Base-by-base conservation (phyloP, 2,888 invertebrate genomes). In the Zhuqinia jingwanae region DNA sequence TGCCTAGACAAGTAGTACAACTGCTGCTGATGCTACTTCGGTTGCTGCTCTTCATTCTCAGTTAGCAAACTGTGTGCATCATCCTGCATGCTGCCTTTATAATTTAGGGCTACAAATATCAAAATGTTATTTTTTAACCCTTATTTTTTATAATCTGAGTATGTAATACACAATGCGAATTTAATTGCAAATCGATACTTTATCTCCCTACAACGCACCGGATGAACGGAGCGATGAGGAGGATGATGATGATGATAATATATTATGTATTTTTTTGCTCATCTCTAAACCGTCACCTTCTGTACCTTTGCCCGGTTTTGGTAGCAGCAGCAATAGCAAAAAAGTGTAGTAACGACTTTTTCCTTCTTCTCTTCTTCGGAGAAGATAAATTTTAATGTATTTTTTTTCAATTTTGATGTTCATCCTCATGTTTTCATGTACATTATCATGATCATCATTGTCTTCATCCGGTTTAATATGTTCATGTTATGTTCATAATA, bases 131-230 rank as follows among this genome's bases (percentile, higher is more conserved):
- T n/a, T n/a, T n/a, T n/a, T n/a, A n/a, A n/a, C n/a, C n/a, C n/a
- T n/a, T n/a, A n/a, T n/a, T n/a, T n/a, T n/a, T n/a, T n/a, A n/a
- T n/a, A n/a, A n/a, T n/a, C n/a, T n/a, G n/a, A n/a, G n/a, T n/a
- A n/a, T n/a, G n/a, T n/a, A n/a, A n/a, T n/a, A n/a, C n/a, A n/a
- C n/a, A n/a, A 80, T 80, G 80, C 15, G 70, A 70, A 80, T 68
- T 70, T 80, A 80, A 80, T 80, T 80, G 68, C 56, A 80, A 80
- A 80, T 80, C 80, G 68, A 80, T 80, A 76, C 30, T 17, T 36
- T 3, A 36, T 8, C 8, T 36, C 8, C 36, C 36, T 6, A 6
- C 8, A 36, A 36, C 3, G 8, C 36, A 36, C 50, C 50, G 15
- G 50, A 65, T 42, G n/a, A 30, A 15, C 15, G 8, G 2, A 15